Base-by-base conservation (phyloP, 2,888 invertebrate genomes). In the Rutpela maculata region DNA sequence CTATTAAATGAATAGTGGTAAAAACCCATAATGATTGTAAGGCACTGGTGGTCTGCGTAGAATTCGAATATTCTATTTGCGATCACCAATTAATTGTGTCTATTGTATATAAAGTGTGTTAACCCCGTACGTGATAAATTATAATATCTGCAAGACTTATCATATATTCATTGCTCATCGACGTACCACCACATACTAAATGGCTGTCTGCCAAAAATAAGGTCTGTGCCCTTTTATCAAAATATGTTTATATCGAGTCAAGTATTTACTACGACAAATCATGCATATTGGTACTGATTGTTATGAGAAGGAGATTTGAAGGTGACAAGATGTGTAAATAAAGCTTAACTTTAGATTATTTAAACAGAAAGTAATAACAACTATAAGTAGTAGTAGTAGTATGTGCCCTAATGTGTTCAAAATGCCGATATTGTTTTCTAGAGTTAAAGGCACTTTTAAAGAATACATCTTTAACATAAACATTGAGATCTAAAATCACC, bases 91-190 rank as follows among this genome's bases (percentile, higher is more conserved):
- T 70, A 70, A 70, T 73, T 72, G 72, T 73, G 73, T 63, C 69
- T 73, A 76, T 76, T 76, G 76, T 76, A 62, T 68, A 63, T 38
- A 69, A 76, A 50, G 76, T 76, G 63, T 76, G 76, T 76, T 76
- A 68, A 76, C 76, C 76, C 73, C 57, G 65, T 63, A 76, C 76
- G 76, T 76, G 76, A 73, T 43, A 68, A 57, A 68, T 68, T 68
- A 73, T 62, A 66, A 76, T 69, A 22, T 60, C 59, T 63, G 65
- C 75, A 31, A 56, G 71, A 63, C 73, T 74, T 67, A 67, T 59
- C 55, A 60, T 67, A 60, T 56, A 66, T 65, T 57, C 59, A 73
- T 69, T 73, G 68, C 50, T 73, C 68, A 62, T 72, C 67, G 66
- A 50, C 66, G 50, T 43, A 56, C 31, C 63, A 69, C 56, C 57